Evolutionary conservation across 1,140 invertebrate genomes (phyloP), one percentile per base, ranked within the genome.

Genomic region (Caenorhabditis tropicalis): DNA sequence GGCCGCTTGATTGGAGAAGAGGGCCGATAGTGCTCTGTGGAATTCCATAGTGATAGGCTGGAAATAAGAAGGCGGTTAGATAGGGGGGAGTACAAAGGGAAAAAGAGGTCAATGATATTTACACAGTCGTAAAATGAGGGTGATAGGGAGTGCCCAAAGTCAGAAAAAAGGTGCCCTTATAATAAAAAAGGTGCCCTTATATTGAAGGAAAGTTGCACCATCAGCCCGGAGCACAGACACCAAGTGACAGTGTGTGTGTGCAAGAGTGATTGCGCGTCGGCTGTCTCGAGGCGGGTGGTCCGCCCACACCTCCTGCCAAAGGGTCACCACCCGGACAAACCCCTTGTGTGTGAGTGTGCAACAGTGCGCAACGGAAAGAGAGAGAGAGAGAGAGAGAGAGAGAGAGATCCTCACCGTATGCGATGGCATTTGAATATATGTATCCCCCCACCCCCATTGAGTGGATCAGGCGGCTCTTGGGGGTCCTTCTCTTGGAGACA

Each of bases 291-390:
- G 36, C 5, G 1, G 53, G 27, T n/a, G n/a, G 53, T 6, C 53
- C 39, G 39, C n/a, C 36, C 65, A 10, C 65, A 33, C 58, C 10
- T 19, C 6, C 21, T 24, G 24, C 12, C 36, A 39, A 74, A 36
- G 43, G 65, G 65, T 74, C 65, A 74, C 65, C 36, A 74, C 65
- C 39, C 65, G 65, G 65, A 29, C 65, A 74, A n/a, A n/a, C n/a
- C n/a, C n/a, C n/a, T n/a, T n/a, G n/a, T n/a, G 12, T 15, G 36
- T 10, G 31, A 31, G 65, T n/a, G 29, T 33, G 65, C 65, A 74
- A 74, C 65, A 74, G 65, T 74, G 65, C 65, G 65, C 65, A 74
- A 74, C 65, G 36, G 9, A 6, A 9, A 21, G 29, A 9, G 65
- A 74, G 5, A 24, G 43, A 4, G 21, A 27, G 53, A 58, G 4